Percentiles rank a stretch among this genome's conserved stretches.
Evolutionary conservation across 2,797 vertebrate species (phyloP).

Genomic region (Crenichthys baileyi): DNA sequence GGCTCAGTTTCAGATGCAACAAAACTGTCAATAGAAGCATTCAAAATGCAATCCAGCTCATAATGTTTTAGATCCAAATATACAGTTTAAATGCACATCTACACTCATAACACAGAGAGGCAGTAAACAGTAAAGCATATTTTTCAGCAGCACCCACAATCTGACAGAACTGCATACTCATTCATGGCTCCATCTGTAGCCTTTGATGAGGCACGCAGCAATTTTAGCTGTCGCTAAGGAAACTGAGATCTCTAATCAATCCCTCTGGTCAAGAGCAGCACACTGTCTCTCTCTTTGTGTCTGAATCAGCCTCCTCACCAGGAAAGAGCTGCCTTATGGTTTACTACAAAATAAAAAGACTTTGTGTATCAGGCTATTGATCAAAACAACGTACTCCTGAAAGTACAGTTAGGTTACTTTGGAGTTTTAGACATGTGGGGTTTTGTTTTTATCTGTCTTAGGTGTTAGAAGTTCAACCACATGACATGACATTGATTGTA

Average conservation of each 20-base stretch:
- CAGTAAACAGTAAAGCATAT: neutral
- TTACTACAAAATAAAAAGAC: conserved; percentile 36
- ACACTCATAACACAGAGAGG: neutral
- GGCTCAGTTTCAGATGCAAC: conserved; percentile 59
- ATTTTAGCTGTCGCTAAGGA: conserved; percentile 76
- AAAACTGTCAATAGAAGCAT: conserved; percentile 61
- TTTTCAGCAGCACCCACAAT: neutral
- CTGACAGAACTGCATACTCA: conserved; percentile 13
- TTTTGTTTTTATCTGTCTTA: conserved; percentile 4
- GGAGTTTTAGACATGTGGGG: neutral
- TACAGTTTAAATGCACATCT: conserved; percentile 20
- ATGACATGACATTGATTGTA: neutral
- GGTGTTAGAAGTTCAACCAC: neutral
- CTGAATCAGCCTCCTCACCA: conserved; percentile 60
- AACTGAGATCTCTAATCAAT: conserved; percentile 78
- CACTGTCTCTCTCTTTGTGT: conserved; percentile 56
- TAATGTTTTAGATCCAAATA: conserved; percentile 55
- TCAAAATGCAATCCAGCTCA: conserved; percentile 59
- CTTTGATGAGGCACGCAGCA: conserved; percentile 73
- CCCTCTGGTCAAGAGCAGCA: conserved; percentile 70
- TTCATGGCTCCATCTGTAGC: conserved; percentile 31
- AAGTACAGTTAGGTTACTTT: neutral
- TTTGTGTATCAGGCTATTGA: conserved; percentile 37
- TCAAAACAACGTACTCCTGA: conserved; percentile 27
- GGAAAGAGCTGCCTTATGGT: conserved; percentile 42